Conservation (phyloP, 1,140 invertebrate genomes). For the Trichogramma pretiosum region DNA sequence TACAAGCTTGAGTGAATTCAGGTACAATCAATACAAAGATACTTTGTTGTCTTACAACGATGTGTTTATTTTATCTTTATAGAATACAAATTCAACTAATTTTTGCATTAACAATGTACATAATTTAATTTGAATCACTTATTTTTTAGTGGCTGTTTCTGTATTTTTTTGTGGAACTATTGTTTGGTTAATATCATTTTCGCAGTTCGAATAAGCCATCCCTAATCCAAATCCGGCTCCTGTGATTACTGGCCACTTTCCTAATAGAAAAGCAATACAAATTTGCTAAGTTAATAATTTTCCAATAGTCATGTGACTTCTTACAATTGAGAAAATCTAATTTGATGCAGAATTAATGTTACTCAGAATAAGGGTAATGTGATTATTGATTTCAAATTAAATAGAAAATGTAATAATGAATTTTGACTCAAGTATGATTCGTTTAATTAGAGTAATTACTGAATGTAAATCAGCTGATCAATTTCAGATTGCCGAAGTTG, state of each 20-base stretch:
- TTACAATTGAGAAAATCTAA: no score
- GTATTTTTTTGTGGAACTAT: constrained; percentile 19
- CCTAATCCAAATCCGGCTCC: constrained; percentile 67
- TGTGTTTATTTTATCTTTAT: constrained; percentile 7
- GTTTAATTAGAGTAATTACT: no score
- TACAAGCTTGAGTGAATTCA: constrained; percentile 13
- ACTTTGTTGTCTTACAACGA: constrained; percentile 14
- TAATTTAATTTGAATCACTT: constrained; percentile 4
- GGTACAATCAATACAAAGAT: constrained; percentile 11
- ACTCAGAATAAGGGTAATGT: no score
- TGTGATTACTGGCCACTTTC: constrained; percentile 63
- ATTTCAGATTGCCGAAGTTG: not conserved
- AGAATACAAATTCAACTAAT: constrained; percentile 14
- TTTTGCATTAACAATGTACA: constrained; percentile 8
- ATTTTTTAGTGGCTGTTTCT: constrained; percentile 17
- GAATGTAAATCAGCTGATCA: constrained; percentile 3
- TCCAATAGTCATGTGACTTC: no score
- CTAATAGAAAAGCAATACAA: constrained; percentile 31
- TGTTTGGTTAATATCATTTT: constrained; percentile 52
- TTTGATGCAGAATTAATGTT: no score
- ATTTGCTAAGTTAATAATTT: no score
- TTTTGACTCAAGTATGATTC: no score
- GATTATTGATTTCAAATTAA: no score
- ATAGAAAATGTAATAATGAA: no score
- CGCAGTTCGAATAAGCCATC: constrained; percentile 68